Conservation (phyloP, 2,113 vertebrate species). For the Oryzias melastigma region DNA sequence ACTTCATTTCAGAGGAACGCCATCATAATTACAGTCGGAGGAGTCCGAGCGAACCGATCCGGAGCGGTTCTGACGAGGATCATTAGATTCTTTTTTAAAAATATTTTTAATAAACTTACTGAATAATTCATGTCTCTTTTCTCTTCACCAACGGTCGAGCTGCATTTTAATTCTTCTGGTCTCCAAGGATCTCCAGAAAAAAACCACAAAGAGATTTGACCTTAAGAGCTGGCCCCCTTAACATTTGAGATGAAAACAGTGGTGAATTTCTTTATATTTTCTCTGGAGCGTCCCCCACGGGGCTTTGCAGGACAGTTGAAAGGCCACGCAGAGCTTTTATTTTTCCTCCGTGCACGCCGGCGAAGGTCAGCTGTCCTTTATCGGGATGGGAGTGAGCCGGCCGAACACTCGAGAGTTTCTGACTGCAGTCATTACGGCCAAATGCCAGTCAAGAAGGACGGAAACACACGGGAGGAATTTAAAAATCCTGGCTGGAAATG, state of each 20-base stretch:
- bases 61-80: too few relatives aligned
- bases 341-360: not conserved
- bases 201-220: slow-evolving; percentile 46
- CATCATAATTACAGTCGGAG: slow-evolving; percentile 41
- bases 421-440: slow-evolving; percentile 22
- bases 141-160: slow-evolving; percentile 30
- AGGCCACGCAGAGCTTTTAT: slow-evolving; percentile 21
- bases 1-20: slow-evolving; percentile 35
- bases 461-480: slow-evolving; percentile 9
- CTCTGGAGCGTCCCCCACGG: slow-evolving; percentile 1
- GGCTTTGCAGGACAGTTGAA: slow-evolving; percentile 22
- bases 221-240: slow-evolving; percentile 33
- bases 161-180: slow-evolving; percentile 50
- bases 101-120: slow-evolving; percentile 39
- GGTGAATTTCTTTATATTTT: slow-evolving; percentile 15
- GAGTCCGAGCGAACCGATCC: slow-evolving; percentile 8
- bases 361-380: slow-evolving; percentile 30
- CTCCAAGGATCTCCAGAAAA: slow-evolving; percentile 6
- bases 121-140: slow-evolving; percentile 61
- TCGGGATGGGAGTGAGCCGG: slow-evolving; percentile 11
- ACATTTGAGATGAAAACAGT: slow-evolving; percentile 39
- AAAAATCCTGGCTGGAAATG: slow-evolving; percentile 9
- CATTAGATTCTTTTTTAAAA: slow-evolving; percentile 1
- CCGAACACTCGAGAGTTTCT: slow-evolving; percentile 27
- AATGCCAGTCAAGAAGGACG: slow-evolving; percentile 11